Percentiles rank a stretch among this genome's conserved stretches.
Evolutionary conservation across 2,113 vertebrate genomes (phyloP).

Genomic region (Picathartes gymnocephalus): DNA sequence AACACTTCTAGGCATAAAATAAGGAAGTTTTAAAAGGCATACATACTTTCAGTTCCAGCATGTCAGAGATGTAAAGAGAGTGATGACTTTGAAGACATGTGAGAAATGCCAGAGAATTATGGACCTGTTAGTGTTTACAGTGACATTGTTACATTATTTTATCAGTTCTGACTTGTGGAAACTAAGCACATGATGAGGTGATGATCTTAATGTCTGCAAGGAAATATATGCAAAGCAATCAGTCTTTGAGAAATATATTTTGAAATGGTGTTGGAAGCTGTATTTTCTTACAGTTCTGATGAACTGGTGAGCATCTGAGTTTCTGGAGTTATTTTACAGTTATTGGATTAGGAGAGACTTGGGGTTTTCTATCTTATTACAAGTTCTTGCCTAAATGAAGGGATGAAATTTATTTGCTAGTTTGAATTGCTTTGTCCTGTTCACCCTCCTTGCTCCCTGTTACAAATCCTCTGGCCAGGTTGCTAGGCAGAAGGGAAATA

Average conservation of each 20-base stretch:
- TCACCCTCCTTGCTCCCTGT: neutral
- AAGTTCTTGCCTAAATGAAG: neutral
- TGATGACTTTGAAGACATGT: neutral
- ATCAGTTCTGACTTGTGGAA: neutral
- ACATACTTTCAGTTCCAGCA: neutral
- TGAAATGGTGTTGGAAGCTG: neutral
- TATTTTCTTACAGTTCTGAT: neutral
- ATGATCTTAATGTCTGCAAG: neutral
- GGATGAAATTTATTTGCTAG: neutral
- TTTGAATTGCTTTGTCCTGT: neutral
- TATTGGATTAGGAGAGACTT: neutral
- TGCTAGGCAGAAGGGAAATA: conserved; percentile 46
- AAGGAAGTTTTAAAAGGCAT: neutral
- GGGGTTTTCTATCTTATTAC: neutral
- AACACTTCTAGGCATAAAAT: neutral
- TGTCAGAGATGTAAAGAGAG: neutral
- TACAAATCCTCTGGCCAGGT: conserved; percentile 7
- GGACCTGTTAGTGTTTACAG: neutral
- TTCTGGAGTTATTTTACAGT: neutral
- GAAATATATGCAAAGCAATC: neutral
- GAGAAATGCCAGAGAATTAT: neutral
- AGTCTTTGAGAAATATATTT: neutral
- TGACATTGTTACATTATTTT: neutral
- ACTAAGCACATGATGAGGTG: neutral
- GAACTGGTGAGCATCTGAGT: neutral